Conservation (phyloP, 2,797 vertebrate species). For the Cyprinella venusta region DNA sequence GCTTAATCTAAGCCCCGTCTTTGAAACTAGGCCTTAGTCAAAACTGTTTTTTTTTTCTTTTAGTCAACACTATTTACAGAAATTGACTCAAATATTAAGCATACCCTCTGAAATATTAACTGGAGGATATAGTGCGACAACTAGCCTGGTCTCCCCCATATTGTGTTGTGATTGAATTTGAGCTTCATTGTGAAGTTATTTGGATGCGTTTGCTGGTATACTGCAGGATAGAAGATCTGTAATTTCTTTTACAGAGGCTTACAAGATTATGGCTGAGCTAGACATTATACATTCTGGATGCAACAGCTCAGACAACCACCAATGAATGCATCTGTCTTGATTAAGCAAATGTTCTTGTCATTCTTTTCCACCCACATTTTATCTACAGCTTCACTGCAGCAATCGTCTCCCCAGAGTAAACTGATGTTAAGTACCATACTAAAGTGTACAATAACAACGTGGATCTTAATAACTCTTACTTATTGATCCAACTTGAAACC, state of each 20-base stretch:
- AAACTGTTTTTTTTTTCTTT: background rate
- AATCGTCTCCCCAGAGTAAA: background rate
- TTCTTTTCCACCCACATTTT: conserved; percentile 26
- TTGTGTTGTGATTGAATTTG: conserved; percentile 5
- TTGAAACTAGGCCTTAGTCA: background rate
- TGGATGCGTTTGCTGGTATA: background rate
- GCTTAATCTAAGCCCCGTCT: too few species aligned
- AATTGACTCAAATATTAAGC: background rate
- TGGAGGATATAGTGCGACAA: background rate
- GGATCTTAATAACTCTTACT: background rate
- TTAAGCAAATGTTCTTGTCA: conserved; percentile 30
- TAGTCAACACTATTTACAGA: conserved; percentile 4
- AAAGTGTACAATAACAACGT: conserved; percentile 7
- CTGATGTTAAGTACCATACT: conserved; percentile 11
- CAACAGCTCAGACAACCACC: conserved; percentile 19
- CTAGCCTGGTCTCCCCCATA: background rate
- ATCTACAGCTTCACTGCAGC: conserved; percentile 17
- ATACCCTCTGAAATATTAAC: background rate
- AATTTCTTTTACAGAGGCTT: conserved; percentile 1
- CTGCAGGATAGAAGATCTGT: conserved; percentile 6
- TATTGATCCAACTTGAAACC: conserved; percentile 3
- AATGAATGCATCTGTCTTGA: conserved; percentile 16
- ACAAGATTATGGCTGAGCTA: conserved; percentile 16
- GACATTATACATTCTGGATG: conserved; percentile 5
- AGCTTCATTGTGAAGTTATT: conserved; percentile 10